Evolutionary conservation across 2,888 invertebrate genomes (phyloP).

Genomic region (Dolichomitus sp.): DNA sequence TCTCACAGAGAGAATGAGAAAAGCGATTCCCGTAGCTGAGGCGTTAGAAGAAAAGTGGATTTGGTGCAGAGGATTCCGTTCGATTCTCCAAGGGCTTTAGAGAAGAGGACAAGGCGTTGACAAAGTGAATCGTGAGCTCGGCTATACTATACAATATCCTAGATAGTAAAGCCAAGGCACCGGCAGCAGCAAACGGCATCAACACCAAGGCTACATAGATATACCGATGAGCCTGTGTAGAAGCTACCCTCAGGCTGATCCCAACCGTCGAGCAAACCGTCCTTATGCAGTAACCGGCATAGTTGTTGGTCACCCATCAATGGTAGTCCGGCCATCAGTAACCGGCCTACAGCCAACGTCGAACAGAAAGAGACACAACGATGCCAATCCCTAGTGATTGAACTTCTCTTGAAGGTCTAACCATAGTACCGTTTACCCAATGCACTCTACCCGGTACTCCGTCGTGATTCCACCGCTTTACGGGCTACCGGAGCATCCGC

Average conservation of each 20-base stretch:
- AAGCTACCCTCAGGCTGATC: slow-evolving; percentile 21
- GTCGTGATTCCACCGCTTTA: slow-evolving; percentile 65
- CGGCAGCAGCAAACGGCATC: slow-evolving; percentile 1
- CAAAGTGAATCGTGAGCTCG: slow-evolving; percentile 61
- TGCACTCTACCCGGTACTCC: slow-evolving; percentile 13
- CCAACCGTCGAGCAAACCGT: slow-evolving; percentile 6
- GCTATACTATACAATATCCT: slow-evolving; percentile 20
- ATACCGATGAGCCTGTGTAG: slow-evolving; percentile 26
- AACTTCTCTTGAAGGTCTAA: not conserved
- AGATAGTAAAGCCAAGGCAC: not conserved
- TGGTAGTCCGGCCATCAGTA: slow-evolving; percentile 46
- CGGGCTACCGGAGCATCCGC: slow-evolving; percentile 70
- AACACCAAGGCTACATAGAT: not conserved
- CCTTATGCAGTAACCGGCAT: not conserved
- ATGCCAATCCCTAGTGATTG: slow-evolving; percentile 26
- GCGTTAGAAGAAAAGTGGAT: slow-evolving; percentile 70
- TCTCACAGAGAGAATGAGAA: slow-evolving; percentile 4
- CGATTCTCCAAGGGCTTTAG: slow-evolving; percentile 60
- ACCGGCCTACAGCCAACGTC: slow-evolving; percentile 58
- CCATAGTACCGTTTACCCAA: not conserved
- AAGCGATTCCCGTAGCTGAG: slow-evolving; percentile 48
- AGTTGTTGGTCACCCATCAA: slow-evolving; percentile 29
- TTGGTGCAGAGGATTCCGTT: slow-evolving; percentile 71
- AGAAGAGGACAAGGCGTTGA: slow-evolving; percentile 47
- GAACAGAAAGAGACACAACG: slow-evolving; percentile 22